phyloP scores from a whole-genome alignment of 2,888 invertebrate genomes.

The Acanthosepion lycidas region DNA sequence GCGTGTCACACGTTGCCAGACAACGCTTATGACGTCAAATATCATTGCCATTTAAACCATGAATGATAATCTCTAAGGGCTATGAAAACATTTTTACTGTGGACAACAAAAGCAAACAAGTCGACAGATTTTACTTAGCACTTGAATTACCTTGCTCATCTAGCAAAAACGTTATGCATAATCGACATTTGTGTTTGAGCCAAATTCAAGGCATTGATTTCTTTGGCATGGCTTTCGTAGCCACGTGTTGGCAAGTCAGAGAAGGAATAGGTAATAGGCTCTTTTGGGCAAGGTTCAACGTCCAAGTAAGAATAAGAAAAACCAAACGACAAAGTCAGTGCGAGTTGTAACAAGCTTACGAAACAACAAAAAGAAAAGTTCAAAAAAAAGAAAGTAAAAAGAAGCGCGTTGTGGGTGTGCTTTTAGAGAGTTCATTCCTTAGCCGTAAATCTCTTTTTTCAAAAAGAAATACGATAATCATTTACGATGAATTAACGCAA shows the following conservation, averaged over 20 bases:
- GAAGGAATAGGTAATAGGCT: no score
- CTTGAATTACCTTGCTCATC: background rate
- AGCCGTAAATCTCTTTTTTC: no score
- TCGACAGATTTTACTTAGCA: background rate
- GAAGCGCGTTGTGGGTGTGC: no score
- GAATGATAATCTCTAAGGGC: background rate
- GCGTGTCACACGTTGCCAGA: background rate
- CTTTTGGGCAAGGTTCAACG: background rate
- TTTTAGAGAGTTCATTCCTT: no score
- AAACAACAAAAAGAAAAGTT: no score
- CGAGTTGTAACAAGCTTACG: no score
- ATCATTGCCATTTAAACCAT: background rate
- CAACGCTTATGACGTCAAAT: background rate
- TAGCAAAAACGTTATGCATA: background rate
- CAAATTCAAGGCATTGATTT: background rate
- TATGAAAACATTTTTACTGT: constrained; percentile 9
- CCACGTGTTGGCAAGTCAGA: background rate
- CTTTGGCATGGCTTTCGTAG: background rate
- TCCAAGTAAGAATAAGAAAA: background rate
- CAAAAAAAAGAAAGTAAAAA: no score
- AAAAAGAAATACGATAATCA: no score
- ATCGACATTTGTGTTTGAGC: background rate
- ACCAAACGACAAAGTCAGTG: no score
- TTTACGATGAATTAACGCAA: no score
- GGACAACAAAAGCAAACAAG: background rate